Conservation (phyloP, 2,797 vertebrate genomes). For the Syngnathus rostellatus region DNA sequence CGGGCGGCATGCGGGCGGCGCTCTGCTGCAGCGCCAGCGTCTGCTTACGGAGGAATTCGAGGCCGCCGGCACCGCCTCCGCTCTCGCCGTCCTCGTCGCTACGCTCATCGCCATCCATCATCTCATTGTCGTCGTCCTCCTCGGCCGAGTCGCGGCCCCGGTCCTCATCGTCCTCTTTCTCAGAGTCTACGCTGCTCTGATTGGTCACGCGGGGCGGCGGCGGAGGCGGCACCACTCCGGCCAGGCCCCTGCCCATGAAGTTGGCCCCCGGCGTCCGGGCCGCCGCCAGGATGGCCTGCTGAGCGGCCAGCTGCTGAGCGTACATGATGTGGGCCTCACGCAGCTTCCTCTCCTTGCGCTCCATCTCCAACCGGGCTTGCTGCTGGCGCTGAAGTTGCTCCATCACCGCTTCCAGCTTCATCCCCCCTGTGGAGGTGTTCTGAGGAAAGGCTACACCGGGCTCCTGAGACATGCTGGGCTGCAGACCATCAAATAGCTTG, state of each 20-base stretch:
- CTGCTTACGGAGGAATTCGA: slow-evolving; percentile 76
- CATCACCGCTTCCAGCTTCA: slow-evolving; percentile 87
- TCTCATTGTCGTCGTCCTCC: slow-evolving; percentile 65
- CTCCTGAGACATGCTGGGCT: slow-evolving; percentile 69
- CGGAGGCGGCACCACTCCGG: slow-evolving; percentile 31
- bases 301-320: slow-evolving; percentile 80
- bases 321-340: slow-evolving; percentile 84
- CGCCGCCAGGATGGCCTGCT: slow-evolving; percentile 77
- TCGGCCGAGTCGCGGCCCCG: slow-evolving; percentile 62
- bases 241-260: slow-evolving; percentile 68
- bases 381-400: slow-evolving; percentile 90
- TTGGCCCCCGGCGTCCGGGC: slow-evolving; percentile 68
- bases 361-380: slow-evolving; percentile 77
- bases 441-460: slow-evolving; percentile 71
- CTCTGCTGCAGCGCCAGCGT: slow-evolving; percentile 70
- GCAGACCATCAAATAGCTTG: slow-evolving; percentile 6
- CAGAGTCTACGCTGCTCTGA: slow-evolving; percentile 74
- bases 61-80: slow-evolving; percentile 52
- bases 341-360: slow-evolving; percentile 79
- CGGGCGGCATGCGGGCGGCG: slow-evolving; percentile 43
- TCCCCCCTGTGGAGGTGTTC: slow-evolving; percentile 72
- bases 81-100: slow-evolving; percentile 69
- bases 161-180: slow-evolving; percentile 70
- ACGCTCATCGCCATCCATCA: slow-evolving; percentile 76
- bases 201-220: slow-evolving; percentile 56